These are phyloP conservation scores for Panulirus ornatus DNA, from an alignment of 1,140 invertebrate species.

Conservation along the genomic window DNA sequence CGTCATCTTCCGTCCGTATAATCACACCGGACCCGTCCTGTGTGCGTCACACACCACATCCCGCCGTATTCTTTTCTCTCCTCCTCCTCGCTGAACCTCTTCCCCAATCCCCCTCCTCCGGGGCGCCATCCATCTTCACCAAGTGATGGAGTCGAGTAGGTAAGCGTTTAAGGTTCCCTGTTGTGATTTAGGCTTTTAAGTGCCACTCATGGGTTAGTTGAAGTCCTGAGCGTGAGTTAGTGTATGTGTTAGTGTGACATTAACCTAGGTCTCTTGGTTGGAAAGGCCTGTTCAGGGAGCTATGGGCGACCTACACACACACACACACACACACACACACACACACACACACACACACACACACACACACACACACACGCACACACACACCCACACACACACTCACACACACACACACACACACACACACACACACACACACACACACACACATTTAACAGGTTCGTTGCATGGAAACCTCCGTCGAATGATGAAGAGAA, in stretches of 20 bases:
- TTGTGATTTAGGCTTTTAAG: conserved; percentile 12
- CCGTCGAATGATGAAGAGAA: too few species aligned
- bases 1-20: too few species aligned
- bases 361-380: background rate
- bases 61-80: background rate
- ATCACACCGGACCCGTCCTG: too few species aligned
- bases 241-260: conserved; percentile 1
- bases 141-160: conserved; percentile 12
- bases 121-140: background rate
- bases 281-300: too few species aligned
- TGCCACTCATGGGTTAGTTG: background rate
- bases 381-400: too few species aligned
- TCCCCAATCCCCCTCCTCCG: background rate
- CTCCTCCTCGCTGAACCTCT: background rate
- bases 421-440: background rate
- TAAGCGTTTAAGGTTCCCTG: conserved; percentile 10
- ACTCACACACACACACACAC: background rate
- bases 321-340: too few species aligned
- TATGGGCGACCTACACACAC: too few species aligned
- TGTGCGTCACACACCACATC: too few species aligned
- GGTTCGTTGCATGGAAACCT: too few species aligned
- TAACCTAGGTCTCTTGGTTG: too few species aligned
- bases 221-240: background rate
- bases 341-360: too few species aligned
- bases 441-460: too few species aligned